Percentiles rank a stretch among this genome's conserved stretches.
Conservation (phyloP, 2,797 vertebrate genomes). For the Masticophis lateralis region DNA sequence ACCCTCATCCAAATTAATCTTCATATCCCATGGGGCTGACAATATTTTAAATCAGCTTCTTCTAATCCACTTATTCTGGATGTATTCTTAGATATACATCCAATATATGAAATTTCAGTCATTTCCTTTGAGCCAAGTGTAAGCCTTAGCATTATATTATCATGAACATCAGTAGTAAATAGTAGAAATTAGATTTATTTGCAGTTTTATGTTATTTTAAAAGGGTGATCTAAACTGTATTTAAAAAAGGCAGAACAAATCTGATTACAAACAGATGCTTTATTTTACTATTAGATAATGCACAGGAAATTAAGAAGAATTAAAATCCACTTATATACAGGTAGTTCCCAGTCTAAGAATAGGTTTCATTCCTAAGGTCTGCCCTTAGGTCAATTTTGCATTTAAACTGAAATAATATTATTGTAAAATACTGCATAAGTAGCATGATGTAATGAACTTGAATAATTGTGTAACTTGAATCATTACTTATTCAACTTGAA, state of each 20-base stretch:
- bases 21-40: background rate
- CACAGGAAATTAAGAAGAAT: background rate
- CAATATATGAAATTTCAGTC: background rate
- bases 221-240: background rate
- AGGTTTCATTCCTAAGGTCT: background rate
- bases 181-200: background rate
- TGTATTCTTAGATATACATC: background rate
- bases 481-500: background rate
- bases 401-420: background rate
- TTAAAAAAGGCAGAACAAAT: background rate
- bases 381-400: background rate
- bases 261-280: background rate
- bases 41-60: background rate
- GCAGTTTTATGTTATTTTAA: background rate
- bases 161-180: background rate
- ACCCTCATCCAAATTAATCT: background rate
- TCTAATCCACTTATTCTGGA: accelerated
- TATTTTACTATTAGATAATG: background rate
- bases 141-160: background rate
- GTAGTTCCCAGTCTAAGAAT: background rate
- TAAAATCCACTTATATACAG: background rate
- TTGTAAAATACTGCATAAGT: background rate
- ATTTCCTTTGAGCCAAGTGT: background rate
- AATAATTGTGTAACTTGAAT: background rate
- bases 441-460: background rate